A percentile compares a stretch with the other conserved stretches of the same genome.
Evolutionary conservation across 2,888 invertebrate genomes (phyloP).

Genomic region (Tipula vernalis): DNA sequence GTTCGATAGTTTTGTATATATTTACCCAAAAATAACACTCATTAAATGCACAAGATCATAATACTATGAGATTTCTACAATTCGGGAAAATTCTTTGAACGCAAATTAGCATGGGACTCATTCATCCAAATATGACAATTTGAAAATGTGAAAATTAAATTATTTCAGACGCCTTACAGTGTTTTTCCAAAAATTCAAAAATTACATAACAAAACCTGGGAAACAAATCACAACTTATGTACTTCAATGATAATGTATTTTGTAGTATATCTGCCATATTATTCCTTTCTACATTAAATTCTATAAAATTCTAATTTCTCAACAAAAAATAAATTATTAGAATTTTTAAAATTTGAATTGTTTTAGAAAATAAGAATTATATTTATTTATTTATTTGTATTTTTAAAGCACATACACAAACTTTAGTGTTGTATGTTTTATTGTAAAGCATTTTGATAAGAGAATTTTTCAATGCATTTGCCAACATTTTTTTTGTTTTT

Average conservation of each 20-base stretch:
- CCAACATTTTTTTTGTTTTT: background rate
- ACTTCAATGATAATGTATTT: background rate
- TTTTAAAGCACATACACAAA: background rate
- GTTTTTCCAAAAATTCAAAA: background rate
- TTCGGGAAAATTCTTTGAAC: no score
- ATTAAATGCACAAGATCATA: no score
- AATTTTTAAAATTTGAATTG: background rate
- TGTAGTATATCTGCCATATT: background rate
- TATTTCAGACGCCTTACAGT: background rate
- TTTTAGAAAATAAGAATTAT: background rate
- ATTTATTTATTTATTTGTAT: background rate
- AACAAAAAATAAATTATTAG: background rate
- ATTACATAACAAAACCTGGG: background rate
- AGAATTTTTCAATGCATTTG: background rate
- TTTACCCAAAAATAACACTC: no score
- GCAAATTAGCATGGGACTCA: no score
- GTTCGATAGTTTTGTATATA: no score
- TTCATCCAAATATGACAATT: no score
- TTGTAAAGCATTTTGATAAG: background rate
- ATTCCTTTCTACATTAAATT: background rate
- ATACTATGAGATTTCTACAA: no score
- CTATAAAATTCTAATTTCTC: background rate
- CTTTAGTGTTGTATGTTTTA: background rate
- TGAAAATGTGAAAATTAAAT: background rate
- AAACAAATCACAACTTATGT: background rate